Conservation (phyloP, 2,888 invertebrate genomes). For the Idaea dimidiata region DNA sequence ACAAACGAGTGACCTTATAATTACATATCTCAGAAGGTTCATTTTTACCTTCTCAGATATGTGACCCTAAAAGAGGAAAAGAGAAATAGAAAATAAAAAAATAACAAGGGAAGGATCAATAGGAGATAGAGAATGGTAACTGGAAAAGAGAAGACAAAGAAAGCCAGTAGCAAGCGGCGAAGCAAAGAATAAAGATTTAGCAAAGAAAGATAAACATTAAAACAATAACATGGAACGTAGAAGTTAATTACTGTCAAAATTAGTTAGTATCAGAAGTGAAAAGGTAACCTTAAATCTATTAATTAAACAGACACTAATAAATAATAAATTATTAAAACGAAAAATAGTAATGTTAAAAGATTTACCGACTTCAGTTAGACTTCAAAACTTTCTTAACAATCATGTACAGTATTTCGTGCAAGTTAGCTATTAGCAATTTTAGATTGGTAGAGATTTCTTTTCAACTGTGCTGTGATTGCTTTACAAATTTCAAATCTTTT, state of each 20-base stretch:
- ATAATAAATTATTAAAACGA: too few relatives aligned
- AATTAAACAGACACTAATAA: too few relatives aligned
- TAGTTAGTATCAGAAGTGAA: neutral
- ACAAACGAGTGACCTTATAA: neutral
- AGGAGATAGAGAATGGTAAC: slow-evolving; percentile 18
- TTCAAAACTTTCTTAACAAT: too few relatives aligned
- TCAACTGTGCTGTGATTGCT: slow-evolving; percentile 39
- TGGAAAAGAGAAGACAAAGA: slow-evolving; percentile 24
- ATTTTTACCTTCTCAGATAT: neutral
- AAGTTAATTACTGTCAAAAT: neutral
- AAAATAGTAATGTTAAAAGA: too few relatives aligned
- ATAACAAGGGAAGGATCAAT: slow-evolving; percentile 18
- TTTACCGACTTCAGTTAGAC: too few relatives aligned
- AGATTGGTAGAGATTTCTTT: too few relatives aligned
- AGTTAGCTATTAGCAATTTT: too few relatives aligned
- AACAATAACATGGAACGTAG: neutral
- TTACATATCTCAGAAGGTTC: neutral
- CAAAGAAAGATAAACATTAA: slow-evolving; percentile 28
- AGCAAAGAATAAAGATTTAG: slow-evolving; percentile 38
- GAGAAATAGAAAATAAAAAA: slow-evolving; percentile 19
- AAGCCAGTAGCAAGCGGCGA: slow-evolving; percentile 41
- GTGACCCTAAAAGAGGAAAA: slow-evolving; percentile 10
- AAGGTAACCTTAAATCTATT: too few relatives aligned
- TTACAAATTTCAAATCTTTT: slow-evolving; percentile 27
- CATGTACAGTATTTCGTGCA: too few relatives aligned